phyloP scores from a whole-genome alignment of 2,797 vertebrate genomes.

The Sebastes umbrosus region DNA sequence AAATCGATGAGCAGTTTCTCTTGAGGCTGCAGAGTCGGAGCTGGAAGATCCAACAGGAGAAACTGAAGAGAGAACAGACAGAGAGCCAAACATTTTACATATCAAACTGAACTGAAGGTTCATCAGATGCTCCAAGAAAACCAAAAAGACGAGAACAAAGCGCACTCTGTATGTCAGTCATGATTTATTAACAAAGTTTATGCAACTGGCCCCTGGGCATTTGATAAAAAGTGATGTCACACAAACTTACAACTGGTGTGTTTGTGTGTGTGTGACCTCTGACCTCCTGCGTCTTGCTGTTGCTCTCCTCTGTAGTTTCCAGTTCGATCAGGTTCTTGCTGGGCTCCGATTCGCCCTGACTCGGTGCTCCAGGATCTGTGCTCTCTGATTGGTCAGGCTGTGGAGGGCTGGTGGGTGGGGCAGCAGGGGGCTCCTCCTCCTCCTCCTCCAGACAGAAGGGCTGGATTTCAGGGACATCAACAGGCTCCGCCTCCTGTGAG shows the following conservation, averaged over 20 bases:
- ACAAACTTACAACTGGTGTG: not conserved
- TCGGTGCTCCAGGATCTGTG: not conserved
- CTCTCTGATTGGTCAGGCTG: constrained; percentile 28
- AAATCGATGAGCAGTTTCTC: constrained; percentile 90
- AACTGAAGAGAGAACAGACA: constrained; percentile 67
- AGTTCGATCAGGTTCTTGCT: constrained; percentile 28
- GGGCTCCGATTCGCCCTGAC: not conserved
- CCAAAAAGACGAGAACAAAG: not conserved
- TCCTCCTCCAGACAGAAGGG: constrained; percentile 76
- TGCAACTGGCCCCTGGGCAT: not conserved
- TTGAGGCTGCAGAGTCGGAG: constrained; percentile 63
- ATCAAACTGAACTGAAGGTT: not conserved
- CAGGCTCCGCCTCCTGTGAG: constrained; percentile 21
- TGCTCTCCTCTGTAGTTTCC: constrained; percentile 34
- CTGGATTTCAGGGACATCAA: constrained; percentile 38
- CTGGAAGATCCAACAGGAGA: constrained; percentile 82
- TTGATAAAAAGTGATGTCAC: not conserved
- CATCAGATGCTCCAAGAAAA: not conserved
- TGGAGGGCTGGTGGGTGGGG: not conserved
- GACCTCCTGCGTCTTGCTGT: constrained; percentile 55
- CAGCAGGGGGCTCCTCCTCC: constrained; percentile 13
- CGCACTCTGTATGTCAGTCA: not conserved
- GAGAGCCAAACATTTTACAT: not conserved
- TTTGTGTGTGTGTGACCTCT: constrained; percentile 23
- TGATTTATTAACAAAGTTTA: not conserved